Evolutionary conservation across 2,888 invertebrate species (phyloP).

Genomic region (Cordilura impudica): DNA sequence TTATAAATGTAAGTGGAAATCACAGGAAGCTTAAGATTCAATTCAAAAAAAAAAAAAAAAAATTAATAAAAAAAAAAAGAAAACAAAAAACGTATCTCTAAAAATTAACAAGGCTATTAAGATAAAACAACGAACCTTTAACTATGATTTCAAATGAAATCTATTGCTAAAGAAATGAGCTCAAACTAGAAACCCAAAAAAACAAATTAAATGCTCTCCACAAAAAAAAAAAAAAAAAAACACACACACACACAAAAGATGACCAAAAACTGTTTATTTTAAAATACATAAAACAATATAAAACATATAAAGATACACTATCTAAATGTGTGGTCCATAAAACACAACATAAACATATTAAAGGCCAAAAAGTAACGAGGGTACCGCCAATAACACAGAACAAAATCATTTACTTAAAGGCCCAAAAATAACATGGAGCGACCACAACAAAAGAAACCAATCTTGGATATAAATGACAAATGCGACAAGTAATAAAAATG

Average conservation of each 20-base stretch:
- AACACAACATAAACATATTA: constrained; percentile 35
- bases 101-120: not conserved
- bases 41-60: not conserved
- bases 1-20: not conserved
- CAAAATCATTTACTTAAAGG: not conserved
- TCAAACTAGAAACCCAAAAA: not conserved
- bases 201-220: constrained; percentile 27
- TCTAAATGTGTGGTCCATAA: constrained; percentile 61
- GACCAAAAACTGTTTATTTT: constrained; percentile 28
- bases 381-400: constrained; percentile 1
- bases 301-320: constrained; percentile 39
- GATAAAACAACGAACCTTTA: not conserved
- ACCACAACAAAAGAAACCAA: constrained; percentile 53
- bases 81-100: not conserved
- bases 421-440: not conserved
- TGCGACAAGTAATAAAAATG: constrained; percentile 63
- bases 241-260: not conserved
- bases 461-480: constrained; percentile 58
- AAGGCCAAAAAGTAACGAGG: constrained; percentile 27
- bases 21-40: constrained; percentile 1
- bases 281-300: constrained; percentile 33
- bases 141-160: constrained; percentile 14
- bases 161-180: constrained; percentile 11
- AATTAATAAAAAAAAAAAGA: no score
- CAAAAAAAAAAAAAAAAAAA: not conserved